phyloP scores from a whole-genome alignment of 2,113 vertebrate species.

The Chaetodon auriga region DNA sequence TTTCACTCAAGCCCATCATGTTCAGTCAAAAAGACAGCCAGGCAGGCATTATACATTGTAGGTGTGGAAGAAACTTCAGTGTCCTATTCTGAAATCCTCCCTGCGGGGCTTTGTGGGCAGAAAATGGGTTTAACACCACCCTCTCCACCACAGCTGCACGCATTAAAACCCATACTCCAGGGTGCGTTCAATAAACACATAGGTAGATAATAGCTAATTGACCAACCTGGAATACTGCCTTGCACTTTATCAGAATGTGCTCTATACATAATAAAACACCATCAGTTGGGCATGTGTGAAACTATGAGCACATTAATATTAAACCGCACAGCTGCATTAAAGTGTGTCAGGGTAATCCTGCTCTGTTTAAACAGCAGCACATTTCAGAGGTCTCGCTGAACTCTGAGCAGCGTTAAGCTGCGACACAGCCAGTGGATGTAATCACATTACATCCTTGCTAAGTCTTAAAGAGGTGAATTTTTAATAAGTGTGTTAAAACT shows the following conservation, averaged over 20 bases:
- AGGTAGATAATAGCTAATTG: neutral
- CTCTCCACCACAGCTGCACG: neutral
- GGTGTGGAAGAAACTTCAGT: slow-evolving; percentile 8
- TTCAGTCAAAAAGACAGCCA: neutral
- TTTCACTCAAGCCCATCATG: neutral
- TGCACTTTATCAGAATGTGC: slow-evolving; percentile 16
- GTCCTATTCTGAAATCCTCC: slow-evolving; percentile 26
- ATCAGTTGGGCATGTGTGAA: neutral
- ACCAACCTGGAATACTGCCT: slow-evolving; percentile 13
- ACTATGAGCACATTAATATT: slow-evolving; percentile 6
- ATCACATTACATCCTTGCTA: slow-evolving; percentile 9
- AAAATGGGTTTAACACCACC: slow-evolving; percentile 23
- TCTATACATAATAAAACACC: slow-evolving; percentile 42
- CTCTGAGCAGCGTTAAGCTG: slow-evolving; percentile 33
- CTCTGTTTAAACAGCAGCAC: slow-evolving; percentile 21
- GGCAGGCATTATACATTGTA: neutral
- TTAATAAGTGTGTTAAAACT: slow-evolving; percentile 49
- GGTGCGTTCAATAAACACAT: slow-evolving; percentile 10
- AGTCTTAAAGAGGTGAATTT: slow-evolving; percentile 39
- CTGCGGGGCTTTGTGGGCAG: slow-evolving; percentile 4
- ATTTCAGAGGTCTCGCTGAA: slow-evolving; percentile 18
- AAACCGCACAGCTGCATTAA: neutral
- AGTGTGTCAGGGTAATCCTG: slow-evolving; percentile 29
- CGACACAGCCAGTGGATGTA: slow-evolving; percentile 13
- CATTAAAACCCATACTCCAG: slow-evolving; percentile 15